phyloP scores from a whole-genome alignment of 2,797 vertebrate species.

The Ambastaia sidthimunki region DNA sequence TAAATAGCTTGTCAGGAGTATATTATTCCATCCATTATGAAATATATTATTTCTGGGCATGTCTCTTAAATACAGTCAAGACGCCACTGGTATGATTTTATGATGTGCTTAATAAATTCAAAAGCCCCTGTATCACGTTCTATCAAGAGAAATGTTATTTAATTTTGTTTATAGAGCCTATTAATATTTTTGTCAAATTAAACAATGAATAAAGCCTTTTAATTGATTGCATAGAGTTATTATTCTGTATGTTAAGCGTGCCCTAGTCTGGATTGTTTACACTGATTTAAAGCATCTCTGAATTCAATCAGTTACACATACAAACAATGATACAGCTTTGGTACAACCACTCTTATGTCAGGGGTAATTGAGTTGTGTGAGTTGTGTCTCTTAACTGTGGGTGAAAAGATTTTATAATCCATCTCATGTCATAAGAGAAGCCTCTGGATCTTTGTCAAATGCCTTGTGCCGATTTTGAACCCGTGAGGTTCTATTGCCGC shows the following conservation, averaged over 20 bases:
- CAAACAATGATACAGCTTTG: slow-evolving; percentile 28
- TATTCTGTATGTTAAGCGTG: neutral
- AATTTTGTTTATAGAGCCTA: slow-evolving; percentile 26
- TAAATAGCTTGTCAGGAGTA: slow-evolving; percentile 19
- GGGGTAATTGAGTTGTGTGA: slow-evolving; percentile 24
- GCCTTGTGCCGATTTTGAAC: slow-evolving; percentile 33
- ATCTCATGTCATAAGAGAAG: slow-evolving; percentile 27
- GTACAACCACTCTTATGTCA: neutral
- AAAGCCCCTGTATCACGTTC: slow-evolving; percentile 41
- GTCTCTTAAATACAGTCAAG: slow-evolving; percentile 11
- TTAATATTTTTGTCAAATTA: slow-evolving; percentile 53
- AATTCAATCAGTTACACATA: slow-evolving; percentile 15
- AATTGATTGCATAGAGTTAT: neutral
- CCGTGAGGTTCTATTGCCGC: slow-evolving; percentile 15
- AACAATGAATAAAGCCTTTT: slow-evolving; percentile 19
- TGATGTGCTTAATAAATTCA: slow-evolving; percentile 34
- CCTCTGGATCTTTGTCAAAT: slow-evolving; percentile 40
- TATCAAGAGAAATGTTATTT: slow-evolving; percentile 43
- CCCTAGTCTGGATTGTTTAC: slow-evolving; percentile 1
- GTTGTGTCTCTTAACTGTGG: slow-evolving; percentile 24
- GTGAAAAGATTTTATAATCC: slow-evolving; percentile 48
- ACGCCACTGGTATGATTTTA: neutral
- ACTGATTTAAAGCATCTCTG: neutral
- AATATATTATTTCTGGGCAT: neutral
- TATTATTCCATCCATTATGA: slow-evolving; percentile 9